Conservation (phyloP, 2,113 vertebrate species). For the Strix aluco region DNA sequence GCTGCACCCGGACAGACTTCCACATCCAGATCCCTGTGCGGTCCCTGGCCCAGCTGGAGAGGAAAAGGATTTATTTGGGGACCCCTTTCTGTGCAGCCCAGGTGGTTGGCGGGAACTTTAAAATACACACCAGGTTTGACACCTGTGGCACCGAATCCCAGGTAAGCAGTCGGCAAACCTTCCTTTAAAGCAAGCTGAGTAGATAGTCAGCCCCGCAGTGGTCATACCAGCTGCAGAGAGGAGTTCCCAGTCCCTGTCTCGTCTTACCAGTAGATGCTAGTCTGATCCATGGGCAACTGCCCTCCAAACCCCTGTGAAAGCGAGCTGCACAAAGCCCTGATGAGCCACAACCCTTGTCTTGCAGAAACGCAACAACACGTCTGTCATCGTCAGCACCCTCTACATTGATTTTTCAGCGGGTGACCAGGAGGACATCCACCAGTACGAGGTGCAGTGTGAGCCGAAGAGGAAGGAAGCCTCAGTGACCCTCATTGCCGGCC, state of each 20-base stretch:
- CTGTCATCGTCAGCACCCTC: conserved; percentile 88
- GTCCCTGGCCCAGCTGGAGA: conserved; percentile 85
- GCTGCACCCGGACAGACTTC: conserved; percentile 94
- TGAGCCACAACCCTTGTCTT: not conserved
- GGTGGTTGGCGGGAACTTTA: conserved; percentile 82
- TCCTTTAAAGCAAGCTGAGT: not conserved
- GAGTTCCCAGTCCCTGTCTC: not conserved
- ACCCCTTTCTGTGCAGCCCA: conserved; percentile 85
- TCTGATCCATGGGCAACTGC: not conserved
- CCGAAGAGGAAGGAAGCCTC: conserved; percentile 88
- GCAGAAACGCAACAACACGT: conserved; percentile 89
- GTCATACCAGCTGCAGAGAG: not conserved
- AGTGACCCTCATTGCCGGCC: conserved; percentile 80
- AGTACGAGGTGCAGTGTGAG: conserved; percentile 91
- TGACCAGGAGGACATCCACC: conserved; percentile 81
- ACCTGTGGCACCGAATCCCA: conserved; percentile 89
- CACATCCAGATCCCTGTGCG: conserved; percentile 88
- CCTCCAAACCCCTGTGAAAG: not conserved
- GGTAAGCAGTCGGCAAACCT: conserved; percentile 66
- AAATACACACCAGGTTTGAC: conserved; percentile 92
- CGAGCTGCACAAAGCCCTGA: not conserved
- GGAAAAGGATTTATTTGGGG: conserved; percentile 89
- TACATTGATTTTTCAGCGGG: conserved; percentile 88
- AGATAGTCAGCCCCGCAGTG: not conserved
- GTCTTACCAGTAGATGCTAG: not conserved